Conservation (phyloP, 2,797 vertebrate species). For the Mus minutoides region DNA sequence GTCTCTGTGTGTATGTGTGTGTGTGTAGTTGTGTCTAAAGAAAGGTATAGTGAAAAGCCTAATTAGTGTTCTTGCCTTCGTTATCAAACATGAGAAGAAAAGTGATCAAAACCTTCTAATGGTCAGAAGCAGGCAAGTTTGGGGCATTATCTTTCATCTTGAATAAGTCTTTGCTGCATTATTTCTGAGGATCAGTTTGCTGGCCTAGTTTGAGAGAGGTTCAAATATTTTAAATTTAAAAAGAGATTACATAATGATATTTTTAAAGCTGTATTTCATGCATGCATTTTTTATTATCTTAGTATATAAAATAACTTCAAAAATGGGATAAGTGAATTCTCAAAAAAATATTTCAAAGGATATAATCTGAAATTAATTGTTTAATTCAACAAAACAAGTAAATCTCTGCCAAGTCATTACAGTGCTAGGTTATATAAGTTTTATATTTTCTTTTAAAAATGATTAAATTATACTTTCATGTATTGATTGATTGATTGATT, state of each 20-base stretch:
- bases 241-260: constrained; percentile 60
- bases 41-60: constrained; percentile 57
- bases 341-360: neutral
- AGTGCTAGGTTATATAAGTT: neutral
- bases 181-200: constrained; percentile 26
- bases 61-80: neutral
- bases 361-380: constrained; percentile 21
- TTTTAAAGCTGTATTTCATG: constrained; percentile 55
- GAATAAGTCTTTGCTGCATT: constrained; percentile 39
- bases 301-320: constrained; percentile 33
- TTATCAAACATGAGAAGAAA: constrained; percentile 44
- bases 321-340: neutral
- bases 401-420: neutral
- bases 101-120: constrained; percentile 34
- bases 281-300: constrained; percentile 42
- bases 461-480: neutral
- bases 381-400: neutral
- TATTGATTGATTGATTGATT: neutral
- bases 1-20: too few relatives aligned
- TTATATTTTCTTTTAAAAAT: neutral
- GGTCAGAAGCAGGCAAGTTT: constrained; percentile 46
- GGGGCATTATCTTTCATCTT: constrained; percentile 67
- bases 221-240: constrained; percentile 68
- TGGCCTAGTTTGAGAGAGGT: constrained; percentile 47
- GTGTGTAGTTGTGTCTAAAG: neutral